Conservation (phyloP, 2,797 vertebrate species). For the Pseudomugil tenellus region DNA sequence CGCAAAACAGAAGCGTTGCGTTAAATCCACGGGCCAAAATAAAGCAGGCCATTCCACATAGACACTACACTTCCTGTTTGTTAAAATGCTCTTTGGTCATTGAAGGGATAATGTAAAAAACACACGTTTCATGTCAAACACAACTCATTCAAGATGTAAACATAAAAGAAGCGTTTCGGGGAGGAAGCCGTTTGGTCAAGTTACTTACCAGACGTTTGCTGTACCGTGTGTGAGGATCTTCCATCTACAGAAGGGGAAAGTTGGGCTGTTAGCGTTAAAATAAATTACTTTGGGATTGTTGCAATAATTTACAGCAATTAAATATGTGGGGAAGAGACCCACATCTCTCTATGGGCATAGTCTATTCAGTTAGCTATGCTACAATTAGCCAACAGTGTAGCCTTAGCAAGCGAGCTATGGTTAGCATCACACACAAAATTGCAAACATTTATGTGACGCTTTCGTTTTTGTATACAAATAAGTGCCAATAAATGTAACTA, state of each 20-base stretch:
- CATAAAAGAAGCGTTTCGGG: slow-evolving; percentile 24
- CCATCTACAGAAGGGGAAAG: slow-evolving; percentile 70
- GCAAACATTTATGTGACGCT: slow-evolving; percentile 18
- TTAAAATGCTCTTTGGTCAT: neutral
- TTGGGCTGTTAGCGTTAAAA: slow-evolving; percentile 8
- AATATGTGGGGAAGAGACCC: slow-evolving; percentile 16
- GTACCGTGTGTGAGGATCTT: slow-evolving; percentile 91
- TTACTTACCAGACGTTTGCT: slow-evolving; percentile 96
- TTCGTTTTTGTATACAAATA: neutral
- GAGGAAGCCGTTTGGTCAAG: slow-evolving; percentile 19
- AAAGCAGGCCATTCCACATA: neutral
- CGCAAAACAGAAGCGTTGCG: slow-evolving; percentile 19
- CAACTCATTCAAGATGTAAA: slow-evolving; percentile 9
- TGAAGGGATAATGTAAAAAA: neutral
- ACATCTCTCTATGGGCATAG: slow-evolving; percentile 10
- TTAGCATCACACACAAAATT: slow-evolving; percentile 49
- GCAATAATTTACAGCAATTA: neutral
- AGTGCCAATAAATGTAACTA: neutral
- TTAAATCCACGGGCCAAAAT: neutral
- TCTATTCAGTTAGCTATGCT: slow-evolving; percentile 42
- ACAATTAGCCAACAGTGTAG: slow-evolving; percentile 48
- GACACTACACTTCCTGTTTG: neutral
- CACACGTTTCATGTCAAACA: neutral
- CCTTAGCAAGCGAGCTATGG: slow-evolving; percentile 53
- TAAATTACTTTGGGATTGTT: rapidly evolving